Conservation (phyloP, 1,140 invertebrate genomes). For the Colletes gigas region DNA sequence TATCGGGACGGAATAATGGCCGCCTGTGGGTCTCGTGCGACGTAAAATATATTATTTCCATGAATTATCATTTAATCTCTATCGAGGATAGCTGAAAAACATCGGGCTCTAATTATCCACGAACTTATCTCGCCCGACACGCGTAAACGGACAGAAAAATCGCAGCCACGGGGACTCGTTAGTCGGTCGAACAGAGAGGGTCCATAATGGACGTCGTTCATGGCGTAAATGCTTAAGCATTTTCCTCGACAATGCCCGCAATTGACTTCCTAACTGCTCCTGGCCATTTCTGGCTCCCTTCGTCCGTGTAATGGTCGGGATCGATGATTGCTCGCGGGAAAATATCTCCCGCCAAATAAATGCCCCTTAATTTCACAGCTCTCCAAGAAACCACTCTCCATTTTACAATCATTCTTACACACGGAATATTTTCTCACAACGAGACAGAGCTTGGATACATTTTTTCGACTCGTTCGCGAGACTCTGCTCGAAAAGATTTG, state of each 20-base stretch:
- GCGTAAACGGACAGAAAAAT: not conserved
- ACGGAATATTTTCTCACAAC: too few relatives aligned
- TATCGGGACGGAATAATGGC: too few relatives aligned
- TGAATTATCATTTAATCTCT: too few relatives aligned
- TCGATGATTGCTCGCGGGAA: not conserved
- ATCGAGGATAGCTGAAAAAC: too few relatives aligned
- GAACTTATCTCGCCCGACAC: not conserved
- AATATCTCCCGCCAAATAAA: not conserved
- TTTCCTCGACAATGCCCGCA: conserved; percentile 1
- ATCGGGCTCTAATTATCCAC: too few relatives aligned
- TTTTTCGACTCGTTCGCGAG: too few relatives aligned
- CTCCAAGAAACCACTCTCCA: too few relatives aligned
- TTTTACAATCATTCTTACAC: too few relatives aligned
- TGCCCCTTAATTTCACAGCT: not conserved
- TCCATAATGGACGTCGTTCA: not conserved
- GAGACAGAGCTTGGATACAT: too few relatives aligned
- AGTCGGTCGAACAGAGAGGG: not conserved
- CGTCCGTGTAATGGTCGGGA: not conserved
- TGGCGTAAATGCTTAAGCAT: not conserved
- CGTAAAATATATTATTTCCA: too few relatives aligned
- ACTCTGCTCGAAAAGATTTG: too few relatives aligned
- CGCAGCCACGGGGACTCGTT: not conserved
- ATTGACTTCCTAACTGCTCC: not conserved
- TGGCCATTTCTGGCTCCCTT: not conserved
- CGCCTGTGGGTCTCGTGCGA: too few relatives aligned